phyloP scores from a whole-genome alignment of 2,113 vertebrate species.

The Polypterus senegalus region DNA sequence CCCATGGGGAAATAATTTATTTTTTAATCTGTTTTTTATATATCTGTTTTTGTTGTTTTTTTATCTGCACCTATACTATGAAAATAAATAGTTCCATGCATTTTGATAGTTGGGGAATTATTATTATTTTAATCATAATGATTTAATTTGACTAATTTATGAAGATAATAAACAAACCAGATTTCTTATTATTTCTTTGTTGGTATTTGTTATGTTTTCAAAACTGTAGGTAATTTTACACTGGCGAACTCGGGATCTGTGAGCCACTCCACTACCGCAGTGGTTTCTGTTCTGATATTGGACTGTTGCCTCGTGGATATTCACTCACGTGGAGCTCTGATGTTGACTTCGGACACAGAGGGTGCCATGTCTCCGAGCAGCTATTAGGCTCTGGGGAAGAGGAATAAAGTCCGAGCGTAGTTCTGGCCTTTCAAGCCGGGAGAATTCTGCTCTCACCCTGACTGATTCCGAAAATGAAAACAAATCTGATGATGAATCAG shows the following conservation, averaged over 20 bases:
- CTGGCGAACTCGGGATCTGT: conserved; percentile 82
- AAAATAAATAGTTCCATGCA: no score
- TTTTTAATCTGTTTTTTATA: no score
- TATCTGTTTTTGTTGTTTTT: no score
- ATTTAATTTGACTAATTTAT: conserved; percentile 5
- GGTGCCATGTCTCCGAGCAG: conserved; percentile 81
- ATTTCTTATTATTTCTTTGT: not conserved
- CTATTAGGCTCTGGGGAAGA: conserved; percentile 81
- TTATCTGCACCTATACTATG: no score
- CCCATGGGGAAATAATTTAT: no score
- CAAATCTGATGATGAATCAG: conserved; percentile 81
- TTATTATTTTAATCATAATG: no score
- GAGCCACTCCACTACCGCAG: conserved; percentile 74
- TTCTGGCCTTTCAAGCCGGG: conserved; percentile 78
- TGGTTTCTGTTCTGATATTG: conserved; percentile 79
- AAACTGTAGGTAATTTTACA: conserved; percentile 71
- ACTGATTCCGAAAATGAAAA: conserved; percentile 89
- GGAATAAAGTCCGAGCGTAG: conserved; percentile 77
- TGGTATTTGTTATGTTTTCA: conserved; percentile 8
- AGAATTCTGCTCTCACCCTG: conserved; percentile 81
- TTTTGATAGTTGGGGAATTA: no score
- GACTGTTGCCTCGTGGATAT: conserved; percentile 78
- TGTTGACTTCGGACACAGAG: conserved; percentile 79
- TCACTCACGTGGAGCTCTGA: conserved; percentile 75
- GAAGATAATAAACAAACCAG: not conserved